phyloP scores from a whole-genome alignment of 37 sponge, comb jelly and placozoan species.

The Diacarnus erythraeanus region DNA sequence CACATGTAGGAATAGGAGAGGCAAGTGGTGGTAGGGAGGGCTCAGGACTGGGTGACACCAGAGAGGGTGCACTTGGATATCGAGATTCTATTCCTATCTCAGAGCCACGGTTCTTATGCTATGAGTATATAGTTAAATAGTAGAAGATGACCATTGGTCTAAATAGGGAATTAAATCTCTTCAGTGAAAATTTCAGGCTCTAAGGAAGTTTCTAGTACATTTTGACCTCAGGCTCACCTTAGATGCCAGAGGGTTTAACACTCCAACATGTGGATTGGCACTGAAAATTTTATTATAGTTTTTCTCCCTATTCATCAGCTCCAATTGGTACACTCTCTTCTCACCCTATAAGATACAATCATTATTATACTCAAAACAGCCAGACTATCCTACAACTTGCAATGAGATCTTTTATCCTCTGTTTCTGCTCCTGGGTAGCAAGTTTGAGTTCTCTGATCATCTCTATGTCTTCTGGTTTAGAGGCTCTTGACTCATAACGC shows the following conservation, averaged over 20 bases:
- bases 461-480: slow-evolving; percentile 72
- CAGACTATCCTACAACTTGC: slow-evolving; percentile 28
- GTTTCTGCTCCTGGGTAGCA: slow-evolving; percentile 37
- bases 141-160: not conserved
- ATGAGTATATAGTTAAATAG: not conserved
- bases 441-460: slow-evolving; percentile 58
- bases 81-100: not conserved
- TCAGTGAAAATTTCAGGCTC: slow-evolving; percentile 2
- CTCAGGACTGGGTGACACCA: slow-evolving; percentile 19
- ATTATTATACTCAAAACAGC: not conserved
- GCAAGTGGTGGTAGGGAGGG: not conserved
- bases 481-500: slow-evolving; percentile 44
- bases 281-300: slow-evolving; percentile 95
- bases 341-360: slow-evolving; percentile 62
- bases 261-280: slow-evolving; percentile 80
- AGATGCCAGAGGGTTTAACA: slow-evolving; percentile 55
- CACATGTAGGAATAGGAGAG: not conserved
- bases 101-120: slow-evolving; percentile 14
- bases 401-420: slow-evolving; percentile 57
- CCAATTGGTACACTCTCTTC: slow-evolving; percentile 83
- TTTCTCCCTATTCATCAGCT: slow-evolving; percentile 92
- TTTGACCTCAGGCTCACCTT: slow-evolving; percentile 11
- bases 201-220: not conserved
- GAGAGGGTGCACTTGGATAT: slow-evolving; percentile 61
- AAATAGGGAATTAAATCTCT: not conserved